Evolutionary conservation across 2,888 invertebrate species (phyloP), one percentile per base, ranked within the genome.

Genomic region (Nematopogon swammerdamellus): DNA sequence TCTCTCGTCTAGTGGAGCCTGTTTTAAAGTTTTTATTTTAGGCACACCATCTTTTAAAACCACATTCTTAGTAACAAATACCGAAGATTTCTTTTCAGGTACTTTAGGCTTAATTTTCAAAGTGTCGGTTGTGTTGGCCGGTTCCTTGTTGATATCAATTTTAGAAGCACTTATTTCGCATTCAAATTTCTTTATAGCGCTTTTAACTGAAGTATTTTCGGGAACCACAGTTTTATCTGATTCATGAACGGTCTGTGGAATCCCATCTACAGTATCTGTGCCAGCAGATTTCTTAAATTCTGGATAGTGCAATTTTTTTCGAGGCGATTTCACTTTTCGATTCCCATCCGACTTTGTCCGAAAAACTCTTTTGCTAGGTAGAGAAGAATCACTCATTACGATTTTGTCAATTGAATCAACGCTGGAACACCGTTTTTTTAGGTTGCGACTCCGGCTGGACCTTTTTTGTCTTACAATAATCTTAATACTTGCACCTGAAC

Each of bases 71-170:
- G 80, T 79, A 70, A 80, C 66, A 20, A 74, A 68, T 70, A 80
- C 58, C 56, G 76, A 71, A 56, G 80, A 73, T 66, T 81, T 83
- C 61, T 83, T 84, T 68, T 82, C 83, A 68, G 83, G 83, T 70
- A 84, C 75, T 74, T 80, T 81, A 45, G 83, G 82, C 72, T 84
- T 84, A 63, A 77, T 75, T 68, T 69, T 76, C 50, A 48, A 61
- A 60, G 44, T 58, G 59, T 62, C 62, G 63, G 64, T 58, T 67
- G 61, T 64, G 52, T 65, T 43, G 18, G 45, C 76, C 51, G 72
- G 67, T 57, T 74, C 69, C 62, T 63, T 75, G 56, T 76, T 80
- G 56, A 68, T 68, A 53, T 73, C 57, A 51, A 70, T 66, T 52
- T 60, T 64, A 14, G 57, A 58, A 42, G 72, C 72, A 55, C 60